Base-by-base conservation (phyloP, 2,797 vertebrate species). In the Sebastes paucispinis region DNA sequence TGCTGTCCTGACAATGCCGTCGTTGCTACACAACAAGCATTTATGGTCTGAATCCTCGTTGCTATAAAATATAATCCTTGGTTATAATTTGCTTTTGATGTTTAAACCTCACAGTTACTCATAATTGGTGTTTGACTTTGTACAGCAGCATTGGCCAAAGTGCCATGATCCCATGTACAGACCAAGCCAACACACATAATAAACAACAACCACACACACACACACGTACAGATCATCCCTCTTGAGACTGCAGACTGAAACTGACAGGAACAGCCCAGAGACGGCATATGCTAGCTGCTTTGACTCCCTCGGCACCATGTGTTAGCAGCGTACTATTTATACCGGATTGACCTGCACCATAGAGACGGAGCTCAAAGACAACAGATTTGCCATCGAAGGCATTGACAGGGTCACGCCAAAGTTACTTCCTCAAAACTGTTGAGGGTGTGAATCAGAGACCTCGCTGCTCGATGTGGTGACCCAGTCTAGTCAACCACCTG, bases 321-420 rank as follows among this genome's bases (percentile, higher is more conserved):
- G 90, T 93, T 89, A 86, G 89, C 87, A 86, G 74, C 36, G 24
- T 73, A 69, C 89, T 95, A 96, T 95, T 95, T 94, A 95, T 94
- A 95, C 80, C 81, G 57, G 78, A 83, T 60, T 91, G 91, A 91
- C 90, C 91, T 88, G 77, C 84, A 36, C 73, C 82, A 69, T 57
- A 75, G 69, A 77, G 87, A 90, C 68, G 20, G 24, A 64, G 67
- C 73, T 80, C 60, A 80, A 72, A 86, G 72, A 89, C 84, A 88
- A 84, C 81, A 90, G 86, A 71, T 84, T 80, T 76, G 72, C 36
- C 77, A 39, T 80, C 64, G 27, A 24, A 79, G 69, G 65, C 69
- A 66, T 82, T 69, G 9, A 39, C 69, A 74, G 34, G 69, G 64
- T 82, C 65, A 59, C 64, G 29, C n/a, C 78, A 64, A 75, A 72